Conservation (phyloP, 1,140 invertebrate genomes). For the Hirudo medicinalis region DNA sequence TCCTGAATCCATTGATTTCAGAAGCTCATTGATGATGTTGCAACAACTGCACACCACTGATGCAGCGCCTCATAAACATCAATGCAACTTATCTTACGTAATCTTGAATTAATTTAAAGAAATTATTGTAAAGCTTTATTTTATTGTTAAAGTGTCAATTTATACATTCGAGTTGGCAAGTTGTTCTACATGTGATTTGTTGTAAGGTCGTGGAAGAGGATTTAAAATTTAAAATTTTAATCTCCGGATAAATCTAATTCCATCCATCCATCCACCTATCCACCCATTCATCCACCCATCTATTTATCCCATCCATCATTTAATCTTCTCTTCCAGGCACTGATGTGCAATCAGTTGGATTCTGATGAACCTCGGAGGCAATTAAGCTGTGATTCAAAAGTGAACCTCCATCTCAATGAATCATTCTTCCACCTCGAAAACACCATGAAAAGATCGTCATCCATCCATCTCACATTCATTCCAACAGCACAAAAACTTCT, state of each 20-base stretch:
- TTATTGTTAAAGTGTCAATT: no score
- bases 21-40: no score
- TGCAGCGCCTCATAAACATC: no score
- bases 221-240: no score
- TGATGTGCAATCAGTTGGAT: not conserved
- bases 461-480: not conserved
- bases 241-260: not conserved
- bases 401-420: not conserved
- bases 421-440: not conserved
- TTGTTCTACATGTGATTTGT: no score
- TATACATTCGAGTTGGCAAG: no score
- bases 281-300: not conserved
- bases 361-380: not conserved
- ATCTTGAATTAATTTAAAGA: no score
- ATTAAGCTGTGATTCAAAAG: not conserved
- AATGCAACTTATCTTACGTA: no score
- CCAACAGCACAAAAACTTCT: not conserved
- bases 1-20: no score
- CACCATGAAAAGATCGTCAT: not conserved
- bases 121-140: no score
- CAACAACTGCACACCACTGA: no score
- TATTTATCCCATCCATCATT: not conserved
- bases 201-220: no score
- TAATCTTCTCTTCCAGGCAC: not conserved
- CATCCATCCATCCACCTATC: slow-evolving; percentile 10